Conservation (phyloP, 2,888 invertebrate genomes). For the Drosophila hamatofila region DNA sequence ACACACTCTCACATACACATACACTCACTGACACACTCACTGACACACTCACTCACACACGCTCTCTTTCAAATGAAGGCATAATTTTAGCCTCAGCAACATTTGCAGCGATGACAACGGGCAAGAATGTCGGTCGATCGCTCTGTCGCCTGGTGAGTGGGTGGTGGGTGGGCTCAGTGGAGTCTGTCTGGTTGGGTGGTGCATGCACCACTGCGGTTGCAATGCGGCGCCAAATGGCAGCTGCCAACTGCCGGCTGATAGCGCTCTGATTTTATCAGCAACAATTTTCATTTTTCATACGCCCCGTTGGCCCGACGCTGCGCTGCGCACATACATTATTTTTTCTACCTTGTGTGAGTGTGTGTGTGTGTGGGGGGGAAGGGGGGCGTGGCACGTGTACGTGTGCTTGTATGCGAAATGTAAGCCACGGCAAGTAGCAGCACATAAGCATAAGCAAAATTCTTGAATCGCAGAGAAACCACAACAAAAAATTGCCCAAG, state of each 20-base stretch:
- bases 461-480: slow-evolving; percentile 52
- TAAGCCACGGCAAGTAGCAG: slow-evolving; percentile 73
- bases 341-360: slow-evolving; percentile 24
- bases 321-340: slow-evolving; percentile 58
- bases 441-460: slow-evolving; percentile 62
- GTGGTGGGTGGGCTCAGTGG: background rate
- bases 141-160: slow-evolving; percentile 11
- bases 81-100: slow-evolving; percentile 73
- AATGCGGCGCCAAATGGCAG: slow-evolving; percentile 65
- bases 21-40: slow-evolving; percentile 14
- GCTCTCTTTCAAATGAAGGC: slow-evolving; percentile 42
- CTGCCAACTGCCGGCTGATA: slow-evolving; percentile 67
- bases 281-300: slow-evolving; percentile 79
- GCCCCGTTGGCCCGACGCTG: slow-evolving; percentile 26
- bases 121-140: slow-evolving; percentile 54
- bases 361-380: slow-evolving; percentile 27
- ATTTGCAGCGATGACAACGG: slow-evolving; percentile 76
- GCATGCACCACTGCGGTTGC: slow-evolving; percentile 58
- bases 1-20: slow-evolving; percentile 26
- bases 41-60: accelerated
- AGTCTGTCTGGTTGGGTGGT: background rate
- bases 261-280: slow-evolving; percentile 76
- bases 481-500: slow-evolving; percentile 36
- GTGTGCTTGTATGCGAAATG: slow-evolving; percentile 26
- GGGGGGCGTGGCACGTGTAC: slow-evolving; percentile 34